A percentile compares a stretch with the other conserved stretches of the same genome.
phyloP scores from a whole-genome alignment of 1,140 invertebrate genomes.

The Laupala kohalensis region DNA sequence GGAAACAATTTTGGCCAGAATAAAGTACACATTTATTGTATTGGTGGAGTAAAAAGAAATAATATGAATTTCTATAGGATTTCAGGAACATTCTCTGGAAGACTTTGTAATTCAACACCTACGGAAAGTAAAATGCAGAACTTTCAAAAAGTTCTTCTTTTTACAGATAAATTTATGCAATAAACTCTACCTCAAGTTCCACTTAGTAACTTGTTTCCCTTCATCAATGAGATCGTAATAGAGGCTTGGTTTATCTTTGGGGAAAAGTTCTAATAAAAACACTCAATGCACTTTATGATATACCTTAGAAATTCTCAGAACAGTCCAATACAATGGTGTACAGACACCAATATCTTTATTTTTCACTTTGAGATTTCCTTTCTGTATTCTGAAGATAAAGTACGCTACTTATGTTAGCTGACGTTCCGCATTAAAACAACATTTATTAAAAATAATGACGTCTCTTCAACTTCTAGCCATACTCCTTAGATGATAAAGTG shows the following conservation, averaged over 20 bases:
- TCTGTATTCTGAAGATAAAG: no score
- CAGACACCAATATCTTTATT: not conserved
- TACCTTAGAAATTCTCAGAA: not conserved
- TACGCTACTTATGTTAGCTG: not conserved
- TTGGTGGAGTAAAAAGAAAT: not conserved
- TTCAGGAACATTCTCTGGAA: not conserved
- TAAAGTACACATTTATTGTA: not conserved
- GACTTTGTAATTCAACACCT: not conserved
- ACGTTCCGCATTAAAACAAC: not conserved
- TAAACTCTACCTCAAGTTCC: not conserved
- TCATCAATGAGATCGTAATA: not conserved
- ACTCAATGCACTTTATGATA: not conserved
- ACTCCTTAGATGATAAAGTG: not conserved
- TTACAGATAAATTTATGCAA: not conserved
- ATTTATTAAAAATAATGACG: not conserved
- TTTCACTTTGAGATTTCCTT: not conserved
- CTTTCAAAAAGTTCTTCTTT: not conserved
- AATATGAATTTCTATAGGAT: not conserved
- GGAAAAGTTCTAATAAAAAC: not conserved
- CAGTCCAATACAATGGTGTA: not conserved
- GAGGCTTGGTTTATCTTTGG: not conserved
- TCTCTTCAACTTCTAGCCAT: not conserved
- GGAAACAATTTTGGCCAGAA: not conserved
- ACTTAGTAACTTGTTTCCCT: not conserved
- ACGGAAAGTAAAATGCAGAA: not conserved